Evolutionary conservation across 2,113 vertebrate genomes (phyloP), one percentile per base, ranked within the genome.

Genomic region (Hypanus sabinus): DNA sequence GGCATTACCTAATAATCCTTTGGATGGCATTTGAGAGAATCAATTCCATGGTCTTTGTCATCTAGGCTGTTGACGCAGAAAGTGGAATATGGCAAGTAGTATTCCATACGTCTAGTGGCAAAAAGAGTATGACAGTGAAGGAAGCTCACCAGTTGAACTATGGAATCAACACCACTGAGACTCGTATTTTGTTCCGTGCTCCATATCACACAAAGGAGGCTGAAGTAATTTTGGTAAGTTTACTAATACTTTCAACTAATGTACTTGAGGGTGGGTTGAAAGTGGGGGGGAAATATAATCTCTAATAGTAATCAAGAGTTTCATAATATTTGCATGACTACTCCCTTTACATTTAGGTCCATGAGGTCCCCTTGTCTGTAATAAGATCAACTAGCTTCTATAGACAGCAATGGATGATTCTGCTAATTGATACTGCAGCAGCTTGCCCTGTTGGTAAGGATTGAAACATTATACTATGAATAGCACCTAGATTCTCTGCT

Each of bases 361-460:
- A 94, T 94, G 96, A 97, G 27, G 79, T 98, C 55, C 95, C 95
- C 0, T 98, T 98, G 96, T 96, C 96, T 80, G 65, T 97, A 3
- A 94, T 98, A 33, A 97, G 95, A 94, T 97, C 97, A 5, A 97
- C 96, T 6, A 95, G 70, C 0, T 97, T 97, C 95, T 97, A 97
- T 94, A 97, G 96, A 73, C 79, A 97, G 33, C 94, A 0, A 0
- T 96, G 96, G 97, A 93, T 96, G 94, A 94, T 95, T n/a, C 94
- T 96, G n/a, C 94, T 95, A 88, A 95, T 97, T 75, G 96, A 97
- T 20, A 96, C 96, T 75, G 94, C 95, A 77, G 94, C 95, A 60
- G 96, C 96, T 0, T 98, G 97, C 85, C 97, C 95, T 94, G 8
- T 95, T 95, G 96, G 96, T 97, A 80, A 96, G 94, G 80, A 11